Percentiles rank a stretch among this genome's conserved stretches.
phyloP scores from a whole-genome alignment of 2,888 invertebrate genomes.

The Euplagia quadripunctaria region DNA sequence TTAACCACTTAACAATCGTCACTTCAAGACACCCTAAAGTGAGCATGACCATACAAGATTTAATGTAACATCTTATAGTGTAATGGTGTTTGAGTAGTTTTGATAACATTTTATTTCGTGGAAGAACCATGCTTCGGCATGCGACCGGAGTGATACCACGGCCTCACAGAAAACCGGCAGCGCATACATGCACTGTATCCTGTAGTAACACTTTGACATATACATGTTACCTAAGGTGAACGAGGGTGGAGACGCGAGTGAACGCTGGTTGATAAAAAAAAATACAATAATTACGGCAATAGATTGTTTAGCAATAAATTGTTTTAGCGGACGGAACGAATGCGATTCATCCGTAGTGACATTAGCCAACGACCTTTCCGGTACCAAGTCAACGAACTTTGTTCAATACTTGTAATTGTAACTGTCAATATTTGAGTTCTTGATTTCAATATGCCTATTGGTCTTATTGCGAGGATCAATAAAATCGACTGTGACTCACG shows the following conservation, averaged over 20 bases:
- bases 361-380: conserved; percentile 42
- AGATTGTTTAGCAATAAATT: conserved; percentile 24
- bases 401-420: conserved; percentile 34
- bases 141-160: no score
- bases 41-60: no score
- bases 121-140: no score
- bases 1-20: no score
- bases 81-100: no score
- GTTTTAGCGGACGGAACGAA: conserved; percentile 45
- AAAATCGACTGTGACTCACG: conserved; percentile 14
- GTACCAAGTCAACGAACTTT: conserved; percentile 40
- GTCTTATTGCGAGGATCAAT: conserved; percentile 16
- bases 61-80: no score
- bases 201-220: background rate
- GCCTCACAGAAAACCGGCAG: no score
- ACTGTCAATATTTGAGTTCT: conserved; percentile 32
- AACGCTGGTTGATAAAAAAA: background rate
- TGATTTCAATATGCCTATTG: conserved; percentile 14
- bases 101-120: no score
- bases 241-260: background rate
- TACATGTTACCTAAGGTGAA: background rate
- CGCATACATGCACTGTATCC: no score
- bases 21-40: no score
- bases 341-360: conserved; percentile 50
- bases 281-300: conserved; percentile 4